Base-by-base conservation (phyloP, 1,140 invertebrate species). In the Colletes gigas region DNA sequence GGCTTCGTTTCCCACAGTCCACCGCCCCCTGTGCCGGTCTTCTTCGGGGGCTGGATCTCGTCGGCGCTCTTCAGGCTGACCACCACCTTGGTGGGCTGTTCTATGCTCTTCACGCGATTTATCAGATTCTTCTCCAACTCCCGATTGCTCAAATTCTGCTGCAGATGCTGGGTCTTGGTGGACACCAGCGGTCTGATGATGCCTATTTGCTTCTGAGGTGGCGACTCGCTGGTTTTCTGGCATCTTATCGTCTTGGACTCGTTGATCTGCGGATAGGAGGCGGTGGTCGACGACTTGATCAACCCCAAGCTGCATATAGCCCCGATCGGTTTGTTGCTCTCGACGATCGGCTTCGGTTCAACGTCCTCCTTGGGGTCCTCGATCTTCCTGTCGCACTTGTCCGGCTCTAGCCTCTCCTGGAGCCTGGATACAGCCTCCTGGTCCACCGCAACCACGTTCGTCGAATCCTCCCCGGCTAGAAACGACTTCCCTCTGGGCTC, bases 81-180 rank as follows among this genome's bases (percentile, higher is more conserved):
- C 19, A 93, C 91, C 9, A 94, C 94, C 82, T 94, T 94, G n/a
- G 92, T 94, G 15, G 94, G 93, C 73, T 94, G 93, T 84, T 95
- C 94, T 83, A 94, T 93, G 72, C 93, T 95, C 89, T 96, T 96
- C 67, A 95, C 94, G 57, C 94, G 94, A 92, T 96, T 96, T 76
- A 96, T 96, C 41, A 95, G 91, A 91, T 96, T 96, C 90, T 96
- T 96, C 87, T 96, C 96, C 30, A 96, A 94, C 90, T 96, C 96
- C 50, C 95, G 91, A 67, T 94, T 94, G 54, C 95, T 96, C 47
- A 96, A 84, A 85, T 91, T 92, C 70, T 93, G 92, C 57, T 93
- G 93, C 4, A 91, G 89, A 57, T 89, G 80, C 67, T 92, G 91
- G 7, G 91, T 90, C 68, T 93, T 93, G 0, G 94, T 94, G 4